phyloP scores from a whole-genome alignment of 2,113 vertebrate genomes.

The Calidris pugnax region DNA sequence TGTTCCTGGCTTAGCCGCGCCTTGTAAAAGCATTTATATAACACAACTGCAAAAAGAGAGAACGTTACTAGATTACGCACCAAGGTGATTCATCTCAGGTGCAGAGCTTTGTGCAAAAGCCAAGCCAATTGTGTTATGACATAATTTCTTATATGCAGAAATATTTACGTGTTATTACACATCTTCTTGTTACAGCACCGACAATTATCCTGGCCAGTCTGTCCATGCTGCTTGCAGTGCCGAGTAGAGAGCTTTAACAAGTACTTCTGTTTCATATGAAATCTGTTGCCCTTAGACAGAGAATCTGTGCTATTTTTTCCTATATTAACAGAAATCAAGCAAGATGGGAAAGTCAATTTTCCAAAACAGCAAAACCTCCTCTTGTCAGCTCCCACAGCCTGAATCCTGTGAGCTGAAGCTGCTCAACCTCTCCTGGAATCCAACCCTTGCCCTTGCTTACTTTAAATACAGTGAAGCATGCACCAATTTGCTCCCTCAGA shows the following conservation, averaged over 20 bases:
- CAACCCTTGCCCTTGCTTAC: background rate
- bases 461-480: background rate
- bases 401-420: background rate
- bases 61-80: background rate
- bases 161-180: constrained; percentile 23
- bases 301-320: background rate
- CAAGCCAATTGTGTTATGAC: constrained; percentile 16
- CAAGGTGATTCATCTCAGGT: constrained; percentile 54
- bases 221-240: background rate
- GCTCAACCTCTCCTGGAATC: background rate
- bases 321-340: background rate
- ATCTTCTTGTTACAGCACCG: background rate
- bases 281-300: background rate
- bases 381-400: background rate
- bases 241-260: background rate
- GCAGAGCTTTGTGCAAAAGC: background rate
- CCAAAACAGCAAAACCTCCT: background rate
- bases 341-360: background rate
- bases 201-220: background rate
- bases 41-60: background rate
- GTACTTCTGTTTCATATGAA: background rate
- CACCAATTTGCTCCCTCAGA: background rate
- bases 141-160: constrained; percentile 1
- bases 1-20: background rate
- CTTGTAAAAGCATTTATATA: background rate